These are phyloP conservation scores for Triplophysa rosa DNA, from an alignment of 2,113 vertebrate genomes.

Conservation along the genomic window DNA sequence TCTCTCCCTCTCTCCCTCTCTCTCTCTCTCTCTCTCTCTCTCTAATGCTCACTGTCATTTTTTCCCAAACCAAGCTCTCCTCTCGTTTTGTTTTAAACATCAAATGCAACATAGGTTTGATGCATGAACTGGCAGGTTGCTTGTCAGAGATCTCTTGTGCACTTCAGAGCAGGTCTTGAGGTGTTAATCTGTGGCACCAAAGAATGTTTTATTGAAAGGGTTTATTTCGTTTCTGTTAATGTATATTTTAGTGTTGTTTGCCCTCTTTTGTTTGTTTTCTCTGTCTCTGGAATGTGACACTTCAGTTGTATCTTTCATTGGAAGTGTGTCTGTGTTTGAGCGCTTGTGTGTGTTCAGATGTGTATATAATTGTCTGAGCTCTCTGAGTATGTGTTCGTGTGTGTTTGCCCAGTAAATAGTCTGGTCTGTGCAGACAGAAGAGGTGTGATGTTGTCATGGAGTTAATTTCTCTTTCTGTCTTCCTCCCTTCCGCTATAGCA, in stretches of 20 bases:
- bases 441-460: conserved; percentile 26
- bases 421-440: conserved; percentile 32
- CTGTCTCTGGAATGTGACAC: conserved; percentile 66
- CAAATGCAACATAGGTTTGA: no score
- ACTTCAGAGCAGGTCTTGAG: not conserved
- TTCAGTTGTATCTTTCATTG: conserved; percentile 43
- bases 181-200: not conserved
- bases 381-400: conserved; percentile 24
- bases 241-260: conserved; percentile 45
- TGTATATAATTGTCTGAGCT: conserved; percentile 40
- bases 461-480: not conserved
- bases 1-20: no score
- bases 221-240: not conserved
- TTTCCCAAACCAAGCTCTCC: not conserved
- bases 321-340: conserved; percentile 26
- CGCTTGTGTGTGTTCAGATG: conserved; percentile 46
- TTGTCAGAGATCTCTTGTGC: no score
- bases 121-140: no score
- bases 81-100: conserved; percentile 21
- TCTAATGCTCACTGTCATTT: not conserved
- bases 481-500: conserved; percentile 75
- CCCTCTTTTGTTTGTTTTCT: conserved; percentile 58
- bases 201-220: conserved; percentile 13
- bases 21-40: no score
- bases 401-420: conserved; percentile 51